A percentile compares a stretch with the other conserved stretches of the same genome.
Conservation (phyloP, 2,888 invertebrate species). For the Agrotis segetum region DNA sequence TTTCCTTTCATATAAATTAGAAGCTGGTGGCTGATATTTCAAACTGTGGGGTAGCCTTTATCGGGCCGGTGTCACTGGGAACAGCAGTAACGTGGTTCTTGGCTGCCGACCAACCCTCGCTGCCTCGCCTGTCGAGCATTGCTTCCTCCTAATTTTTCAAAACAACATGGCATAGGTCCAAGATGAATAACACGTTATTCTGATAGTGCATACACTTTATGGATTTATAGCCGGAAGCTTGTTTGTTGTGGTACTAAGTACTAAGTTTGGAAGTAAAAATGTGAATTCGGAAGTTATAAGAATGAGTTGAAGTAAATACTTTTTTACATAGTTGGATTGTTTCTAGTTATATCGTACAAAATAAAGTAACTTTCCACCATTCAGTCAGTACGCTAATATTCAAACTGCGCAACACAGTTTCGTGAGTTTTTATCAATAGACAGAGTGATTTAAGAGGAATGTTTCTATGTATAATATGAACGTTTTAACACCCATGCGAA, state of each 20-base stretch:
- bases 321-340: background rate
- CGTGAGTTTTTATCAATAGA: too few species aligned
- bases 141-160: slow-evolving; percentile 82
- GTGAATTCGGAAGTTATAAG: background rate
- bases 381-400: too few species aligned
- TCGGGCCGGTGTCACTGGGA: slow-evolving; percentile 71
- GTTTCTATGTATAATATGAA: too few species aligned
- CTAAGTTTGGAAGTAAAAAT: background rate
- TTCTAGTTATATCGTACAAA: too few species aligned
- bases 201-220: slow-evolving; percentile 76
- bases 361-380: too few species aligned
- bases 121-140: slow-evolving; percentile 68
- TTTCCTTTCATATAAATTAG: slow-evolving; percentile 68
- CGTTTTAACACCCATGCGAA: too few species aligned
- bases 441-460: too few species aligned
- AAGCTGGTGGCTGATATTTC: slow-evolving; percentile 63
- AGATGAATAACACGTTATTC: slow-evolving; percentile 79
- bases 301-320: background rate
- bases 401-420: too few species aligned
- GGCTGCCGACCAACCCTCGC: slow-evolving; percentile 78
- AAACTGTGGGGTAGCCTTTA: slow-evolving; percentile 65
- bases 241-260: slow-evolving; percentile 56
- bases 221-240: slow-evolving; percentile 68
- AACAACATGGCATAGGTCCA: slow-evolving; percentile 85
- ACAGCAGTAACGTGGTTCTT: slow-evolving; percentile 73